These are phyloP conservation scores for Salvelinus fontinalis DNA, from an alignment of 2,113 vertebrate genomes.

Conservation along the genomic window DNA sequence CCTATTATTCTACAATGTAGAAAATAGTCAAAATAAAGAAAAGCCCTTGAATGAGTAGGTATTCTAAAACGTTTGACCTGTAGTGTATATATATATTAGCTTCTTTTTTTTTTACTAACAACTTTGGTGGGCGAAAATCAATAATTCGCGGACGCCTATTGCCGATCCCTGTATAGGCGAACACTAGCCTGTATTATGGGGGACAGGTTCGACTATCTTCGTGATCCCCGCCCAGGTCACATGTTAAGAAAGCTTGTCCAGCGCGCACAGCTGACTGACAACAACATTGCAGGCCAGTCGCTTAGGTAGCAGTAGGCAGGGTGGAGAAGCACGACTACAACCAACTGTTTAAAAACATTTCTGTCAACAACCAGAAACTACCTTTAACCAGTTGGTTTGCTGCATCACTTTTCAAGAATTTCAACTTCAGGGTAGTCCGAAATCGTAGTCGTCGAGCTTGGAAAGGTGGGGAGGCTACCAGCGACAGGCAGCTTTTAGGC, in stretches of 20 bases:
- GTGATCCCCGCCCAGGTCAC: not conserved
- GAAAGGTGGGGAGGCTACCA: not conserved
- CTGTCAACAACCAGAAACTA: not conserved
- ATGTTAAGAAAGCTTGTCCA: not conserved
- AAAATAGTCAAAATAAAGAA: no score
- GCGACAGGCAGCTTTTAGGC: not conserved
- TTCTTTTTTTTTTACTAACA: no score
- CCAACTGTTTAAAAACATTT: not conserved
- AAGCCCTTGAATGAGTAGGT: no score
- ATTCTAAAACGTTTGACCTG: no score
- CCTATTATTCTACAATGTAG: no score
- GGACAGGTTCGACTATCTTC: not conserved
- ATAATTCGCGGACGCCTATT: no score
- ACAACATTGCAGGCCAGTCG: not conserved
- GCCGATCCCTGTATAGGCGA: no score
- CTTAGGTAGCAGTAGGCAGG: no score
- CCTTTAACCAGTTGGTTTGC: not conserved
- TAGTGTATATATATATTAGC: no score
- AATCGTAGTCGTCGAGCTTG: not conserved
- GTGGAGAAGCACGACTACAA: not conserved
- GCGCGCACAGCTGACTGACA: not conserved
- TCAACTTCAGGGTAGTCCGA: not conserved
- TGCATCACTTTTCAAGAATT: not conserved
- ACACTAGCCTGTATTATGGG: no score
- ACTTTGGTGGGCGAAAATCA: no score